phyloP scores from a whole-genome alignment of 2,888 invertebrate species.

The Galerucella pusilla region DNA sequence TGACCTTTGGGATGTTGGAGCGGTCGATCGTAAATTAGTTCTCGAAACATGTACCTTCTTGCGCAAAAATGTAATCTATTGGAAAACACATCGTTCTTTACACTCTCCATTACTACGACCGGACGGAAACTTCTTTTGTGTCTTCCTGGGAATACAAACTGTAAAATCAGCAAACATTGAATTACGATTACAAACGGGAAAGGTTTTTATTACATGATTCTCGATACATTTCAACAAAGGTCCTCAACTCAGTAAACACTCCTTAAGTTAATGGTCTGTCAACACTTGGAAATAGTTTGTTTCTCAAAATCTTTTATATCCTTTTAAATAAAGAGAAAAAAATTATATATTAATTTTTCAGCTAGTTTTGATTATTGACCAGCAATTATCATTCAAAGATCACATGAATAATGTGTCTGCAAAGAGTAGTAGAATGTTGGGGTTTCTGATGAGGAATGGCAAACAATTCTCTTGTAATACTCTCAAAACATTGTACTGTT shows the following conservation, averaged over 20 bases:
- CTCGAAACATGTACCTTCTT: background rate
- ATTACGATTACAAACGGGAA: background rate
- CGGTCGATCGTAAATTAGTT: background rate
- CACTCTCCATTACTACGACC: conserved; percentile 10
- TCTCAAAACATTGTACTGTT: too few relatives aligned
- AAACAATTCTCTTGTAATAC: too few relatives aligned
- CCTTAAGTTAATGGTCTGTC: too few relatives aligned
- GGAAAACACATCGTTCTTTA: conserved; percentile 10
- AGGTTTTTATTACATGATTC: background rate
- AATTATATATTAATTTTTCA: too few relatives aligned
- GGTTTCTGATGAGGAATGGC: too few relatives aligned
- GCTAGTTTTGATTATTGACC: too few relatives aligned
- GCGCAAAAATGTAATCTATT: conserved; percentile 4
- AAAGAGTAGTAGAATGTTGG: too few relatives aligned
- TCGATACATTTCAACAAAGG: background rate
- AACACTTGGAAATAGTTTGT: too few relatives aligned
- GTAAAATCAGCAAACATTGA: background rate
- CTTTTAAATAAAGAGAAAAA: too few relatives aligned
- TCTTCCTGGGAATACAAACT: conserved; percentile 6
- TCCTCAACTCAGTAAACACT: background rate
- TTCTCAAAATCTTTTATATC: too few relatives aligned
- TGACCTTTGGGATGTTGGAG: background rate
- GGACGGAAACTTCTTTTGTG: background rate
- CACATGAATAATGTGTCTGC: too few relatives aligned
- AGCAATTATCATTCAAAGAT: too few relatives aligned